These are phyloP conservation scores for Hypomecis punctinalis DNA, from an alignment of 2,888 invertebrate species.

Conservation along the genomic window DNA sequence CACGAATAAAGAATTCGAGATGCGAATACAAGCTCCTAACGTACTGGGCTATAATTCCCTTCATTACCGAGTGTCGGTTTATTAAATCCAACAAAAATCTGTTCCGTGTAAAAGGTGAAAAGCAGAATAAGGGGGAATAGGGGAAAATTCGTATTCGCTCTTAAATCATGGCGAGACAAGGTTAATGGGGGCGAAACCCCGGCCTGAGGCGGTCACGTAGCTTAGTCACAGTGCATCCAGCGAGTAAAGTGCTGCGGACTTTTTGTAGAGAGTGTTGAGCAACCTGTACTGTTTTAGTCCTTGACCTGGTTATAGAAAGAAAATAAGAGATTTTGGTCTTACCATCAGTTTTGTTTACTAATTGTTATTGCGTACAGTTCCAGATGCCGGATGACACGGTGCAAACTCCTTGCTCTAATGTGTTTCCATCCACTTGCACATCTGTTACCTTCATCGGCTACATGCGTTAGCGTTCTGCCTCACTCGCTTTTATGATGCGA, in stretches of 20 bases:
- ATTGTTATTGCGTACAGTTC: too few species aligned
- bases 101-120: slow-evolving; percentile 67
- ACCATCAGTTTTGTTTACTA: too few species aligned
- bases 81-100: slow-evolving; percentile 72
- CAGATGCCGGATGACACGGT: too few species aligned
- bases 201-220: slow-evolving; percentile 77
- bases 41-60: slow-evolving; percentile 59
- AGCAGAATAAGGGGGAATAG: slow-evolving; percentile 57
- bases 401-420: too few species aligned
- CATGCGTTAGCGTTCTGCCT: too few species aligned
- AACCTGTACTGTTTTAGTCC: too few species aligned
- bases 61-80: slow-evolving; percentile 69
- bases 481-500: too few species aligned
- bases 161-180: slow-evolving; percentile 81
- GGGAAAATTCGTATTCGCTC: slow-evolving; percentile 73
- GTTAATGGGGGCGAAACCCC: slow-evolving; percentile 80
- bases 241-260: background rate
- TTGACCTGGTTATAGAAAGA: too few species aligned
- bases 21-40: slow-evolving; percentile 40
- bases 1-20: slow-evolving; percentile 38
- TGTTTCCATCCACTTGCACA: too few species aligned
- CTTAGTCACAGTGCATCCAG: slow-evolving; percentile 51
- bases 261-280: background rate
- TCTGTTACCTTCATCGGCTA: too few species aligned
- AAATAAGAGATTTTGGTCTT: too few species aligned